Base-by-base conservation (phyloP, 2,113 vertebrate genomes). In the Rhinoderma darwinii region DNA sequence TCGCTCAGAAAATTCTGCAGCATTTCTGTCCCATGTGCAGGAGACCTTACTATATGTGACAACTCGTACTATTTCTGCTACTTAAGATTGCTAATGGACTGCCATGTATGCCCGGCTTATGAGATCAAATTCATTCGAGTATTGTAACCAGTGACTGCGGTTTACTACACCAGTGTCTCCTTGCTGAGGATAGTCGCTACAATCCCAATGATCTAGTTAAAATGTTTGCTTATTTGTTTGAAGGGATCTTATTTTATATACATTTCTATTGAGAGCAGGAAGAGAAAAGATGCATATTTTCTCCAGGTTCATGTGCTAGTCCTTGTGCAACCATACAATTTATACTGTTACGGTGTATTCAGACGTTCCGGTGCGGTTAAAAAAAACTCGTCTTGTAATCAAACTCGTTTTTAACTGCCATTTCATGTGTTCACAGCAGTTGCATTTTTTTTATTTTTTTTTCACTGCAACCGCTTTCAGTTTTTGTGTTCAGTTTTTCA, bases 111-210 rank as follows among this genome's bases (percentile, higher is more conserved):
- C 22, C 5, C 8, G n/a, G 54, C 54, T 61, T 18, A 10, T 11
- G 30, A 66, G 6, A 50, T 27, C n/a, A 63, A 25, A 15, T 3
- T 2, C 2, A 9, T 35, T 2, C 17, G 3, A 7, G 14, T 68
- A 68, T 32, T 68, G 63, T 68, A 35, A 35, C 30, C 14, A 0
- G 5, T 68, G 63, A 14, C 27, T 63, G 10, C 59, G 3, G 17
- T 20, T 61, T 25, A 91, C 93, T 92, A 92, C 93, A 39, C 68
- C 35, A 39, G 32, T 10, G 43, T 27, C 25, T 47, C 43, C 12
- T 27, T 7, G 22, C 17, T 14, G 15, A 15, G 32, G 18, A 39
- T 56, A 39, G 43, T 11, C 27, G 5, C 47, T 20, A 22, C 8
- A 14, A 12, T 30, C 47, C 17, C 25, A n/a, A 14, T 78, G 30